A percentile compares a stretch with the other conserved stretches of the same genome.
Conservation (phyloP, 23 tunicate genomes). For the Ciona savignyi region DNA sequence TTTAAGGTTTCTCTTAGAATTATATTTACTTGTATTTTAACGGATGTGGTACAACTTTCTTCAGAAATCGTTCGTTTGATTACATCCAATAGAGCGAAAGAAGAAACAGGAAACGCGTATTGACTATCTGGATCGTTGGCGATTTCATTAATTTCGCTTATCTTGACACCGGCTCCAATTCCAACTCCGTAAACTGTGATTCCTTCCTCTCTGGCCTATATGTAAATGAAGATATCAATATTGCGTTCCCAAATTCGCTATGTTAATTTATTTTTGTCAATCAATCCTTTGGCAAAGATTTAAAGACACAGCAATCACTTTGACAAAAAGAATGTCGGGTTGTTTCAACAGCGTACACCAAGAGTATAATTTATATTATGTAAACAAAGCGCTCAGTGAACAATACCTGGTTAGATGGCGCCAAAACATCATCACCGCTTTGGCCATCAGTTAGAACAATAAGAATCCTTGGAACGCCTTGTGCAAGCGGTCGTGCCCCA, state of each 20-base stretch:
- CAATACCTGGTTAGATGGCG: slow-evolving; percentile 8
- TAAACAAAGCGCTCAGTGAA: too few relatives aligned
- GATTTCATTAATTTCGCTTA: slow-evolving; percentile 18
- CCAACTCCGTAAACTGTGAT: slow-evolving; percentile 34
- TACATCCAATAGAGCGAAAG: slow-evolving; percentile 2
- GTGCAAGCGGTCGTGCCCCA: slow-evolving; percentile 4
- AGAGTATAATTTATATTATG: too few relatives aligned
- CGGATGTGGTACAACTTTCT: not conserved
- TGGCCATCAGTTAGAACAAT: slow-evolving; percentile 22
- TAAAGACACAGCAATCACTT: too few relatives aligned
- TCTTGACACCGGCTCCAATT: slow-evolving; percentile 16
- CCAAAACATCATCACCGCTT: not conserved
- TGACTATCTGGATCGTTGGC: slow-evolving; percentile 26
- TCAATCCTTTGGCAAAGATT: too few relatives aligned
- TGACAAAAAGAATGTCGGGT: too few relatives aligned
- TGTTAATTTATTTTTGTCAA: too few relatives aligned
- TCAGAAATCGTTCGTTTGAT: not conserved
- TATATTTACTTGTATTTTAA: slow-evolving; percentile 8
- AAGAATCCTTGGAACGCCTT: slow-evolving; percentile 15
- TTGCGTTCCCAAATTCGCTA: too few relatives aligned
- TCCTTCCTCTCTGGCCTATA: slow-evolving; percentile 25
- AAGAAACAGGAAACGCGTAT: slow-evolving; percentile 9
- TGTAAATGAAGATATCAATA: too few relatives aligned
- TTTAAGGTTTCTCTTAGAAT: too few relatives aligned
- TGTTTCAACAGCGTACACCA: too few relatives aligned